Conservation (phyloP, 2,113 vertebrate species). For the Neogale vison region DNA sequence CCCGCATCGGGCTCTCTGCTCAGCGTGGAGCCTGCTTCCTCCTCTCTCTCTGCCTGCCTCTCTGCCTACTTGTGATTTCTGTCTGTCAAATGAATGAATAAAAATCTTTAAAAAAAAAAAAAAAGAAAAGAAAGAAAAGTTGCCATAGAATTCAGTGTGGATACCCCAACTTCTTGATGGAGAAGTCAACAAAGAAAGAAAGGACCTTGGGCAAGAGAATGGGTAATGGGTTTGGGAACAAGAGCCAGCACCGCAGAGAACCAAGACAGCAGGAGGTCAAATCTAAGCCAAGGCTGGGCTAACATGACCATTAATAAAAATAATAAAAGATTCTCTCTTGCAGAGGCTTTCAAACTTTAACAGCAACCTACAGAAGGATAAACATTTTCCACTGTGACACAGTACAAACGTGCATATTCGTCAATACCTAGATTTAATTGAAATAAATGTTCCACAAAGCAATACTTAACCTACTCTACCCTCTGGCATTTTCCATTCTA, state of each 20-base stretch:
- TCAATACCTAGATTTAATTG: background rate
- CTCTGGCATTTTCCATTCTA: background rate
- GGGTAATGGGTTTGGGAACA: background rate
- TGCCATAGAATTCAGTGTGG: background rate
- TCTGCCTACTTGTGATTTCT: too few relatives aligned
- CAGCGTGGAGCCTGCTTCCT: too few relatives aligned
- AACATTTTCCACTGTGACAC: background rate
- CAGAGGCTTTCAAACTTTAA: background rate
- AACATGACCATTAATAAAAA: background rate
- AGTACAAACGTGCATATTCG: background rate
- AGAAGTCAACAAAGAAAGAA: background rate
- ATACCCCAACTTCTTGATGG: background rate
- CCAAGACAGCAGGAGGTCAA: background rate
- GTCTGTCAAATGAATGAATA: too few relatives aligned
- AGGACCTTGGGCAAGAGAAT: background rate
- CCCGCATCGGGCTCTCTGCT: too few relatives aligned
- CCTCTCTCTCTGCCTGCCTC: too few relatives aligned
- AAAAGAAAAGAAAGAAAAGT: background rate
- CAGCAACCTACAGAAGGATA: background rate
- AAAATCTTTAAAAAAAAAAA: too few relatives aligned
- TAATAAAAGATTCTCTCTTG: background rate
- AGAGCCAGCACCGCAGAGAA: background rate
- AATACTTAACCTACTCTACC: background rate
- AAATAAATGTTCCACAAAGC: background rate
- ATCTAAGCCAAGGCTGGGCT: background rate